Evolutionary conservation across 2,888 invertebrate species (phyloP).

Genomic region (Shargacucullia verbasci): DNA sequence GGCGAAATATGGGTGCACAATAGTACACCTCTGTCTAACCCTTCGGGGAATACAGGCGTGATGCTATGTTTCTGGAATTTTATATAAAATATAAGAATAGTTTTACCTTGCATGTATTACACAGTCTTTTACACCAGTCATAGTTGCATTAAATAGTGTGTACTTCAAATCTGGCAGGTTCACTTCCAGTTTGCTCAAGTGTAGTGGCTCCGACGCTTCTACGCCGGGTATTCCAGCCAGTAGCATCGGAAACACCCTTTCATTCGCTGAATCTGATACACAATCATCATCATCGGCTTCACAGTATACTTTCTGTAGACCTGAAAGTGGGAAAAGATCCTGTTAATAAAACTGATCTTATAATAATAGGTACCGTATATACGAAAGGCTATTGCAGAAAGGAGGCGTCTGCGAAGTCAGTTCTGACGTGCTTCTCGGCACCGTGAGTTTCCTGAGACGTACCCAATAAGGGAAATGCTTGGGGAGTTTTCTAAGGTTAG

Average conservation of each 20-base stretch:
- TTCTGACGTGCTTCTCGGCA: not conserved
- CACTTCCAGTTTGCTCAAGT: conserved; percentile 7
- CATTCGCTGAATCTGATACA: conserved; percentile 14
- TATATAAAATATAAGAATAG: no score
- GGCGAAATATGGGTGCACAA: no score
- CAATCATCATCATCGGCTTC: conserved; percentile 15
- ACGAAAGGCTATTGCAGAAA: no score
- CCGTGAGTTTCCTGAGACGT: no score
- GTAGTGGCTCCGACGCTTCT: conserved; percentile 26
- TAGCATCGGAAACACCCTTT: conserved; percentile 21
- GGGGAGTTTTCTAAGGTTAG: no score
- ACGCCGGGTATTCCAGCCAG: conserved; percentile 22
- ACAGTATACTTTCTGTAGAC: conserved; percentile 33
- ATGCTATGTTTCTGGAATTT: no score
- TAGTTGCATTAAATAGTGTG: conserved; percentile 16
- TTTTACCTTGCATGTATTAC: conserved; percentile 11
- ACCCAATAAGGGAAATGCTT: no score
- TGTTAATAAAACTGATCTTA: no score
- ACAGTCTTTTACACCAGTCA: conserved; percentile 30
- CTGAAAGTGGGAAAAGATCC: conserved; percentile 2
- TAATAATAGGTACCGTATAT: no score
- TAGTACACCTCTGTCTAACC: no score
- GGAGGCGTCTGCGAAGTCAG: no score
- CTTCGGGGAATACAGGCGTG: no score
- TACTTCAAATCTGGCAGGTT: conserved; percentile 17